These are phyloP conservation scores for Pseudomugil gertrudae DNA, from an alignment of 2,797 vertebrate species.

Conservation along the genomic window DNA sequence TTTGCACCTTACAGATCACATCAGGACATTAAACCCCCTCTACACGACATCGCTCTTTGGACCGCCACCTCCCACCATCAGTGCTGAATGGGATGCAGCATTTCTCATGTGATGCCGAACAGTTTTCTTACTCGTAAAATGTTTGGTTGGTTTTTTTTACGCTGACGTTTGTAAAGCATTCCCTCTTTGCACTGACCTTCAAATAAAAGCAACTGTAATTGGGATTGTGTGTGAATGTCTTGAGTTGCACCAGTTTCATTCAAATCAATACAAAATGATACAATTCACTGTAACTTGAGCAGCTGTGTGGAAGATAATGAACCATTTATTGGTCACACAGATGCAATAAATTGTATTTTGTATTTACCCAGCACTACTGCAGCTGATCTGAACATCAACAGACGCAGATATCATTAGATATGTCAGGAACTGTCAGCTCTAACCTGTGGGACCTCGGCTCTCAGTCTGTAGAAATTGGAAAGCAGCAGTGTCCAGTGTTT, in stretches of 20 bases:
- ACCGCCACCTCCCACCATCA: slow-evolving; percentile 3
- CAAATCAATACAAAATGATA: not conserved
- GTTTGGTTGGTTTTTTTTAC: slow-evolving; percentile 35
- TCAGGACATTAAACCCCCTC: slow-evolving; percentile 13
- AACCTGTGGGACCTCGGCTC: not conserved
- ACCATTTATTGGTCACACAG: not conserved
- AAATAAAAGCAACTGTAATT: slow-evolving; percentile 62
- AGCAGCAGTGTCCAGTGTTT: slow-evolving; percentile 12
- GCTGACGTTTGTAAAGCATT: slow-evolving; percentile 69
- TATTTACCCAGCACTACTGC: not conserved
- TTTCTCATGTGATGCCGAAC: slow-evolving; percentile 40
- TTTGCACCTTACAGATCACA: slow-evolving; percentile 32
- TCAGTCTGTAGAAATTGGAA: slow-evolving; percentile 6
- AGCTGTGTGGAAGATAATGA: not conserved
- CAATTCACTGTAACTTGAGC: not conserved
- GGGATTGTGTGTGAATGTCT: slow-evolving; percentile 20
- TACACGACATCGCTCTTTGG: slow-evolving; percentile 20
- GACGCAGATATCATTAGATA: not conserved
- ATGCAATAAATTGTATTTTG: not conserved
- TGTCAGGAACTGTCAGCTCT: not conserved
- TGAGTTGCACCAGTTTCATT: not conserved
- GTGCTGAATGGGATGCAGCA: slow-evolving; percentile 9
- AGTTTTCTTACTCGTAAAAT: slow-evolving; percentile 42
- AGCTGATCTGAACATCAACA: not conserved
- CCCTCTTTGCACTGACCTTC: slow-evolving; percentile 60